phyloP scores from a whole-genome alignment of 2,888 invertebrate species.

The Caenorhabditis zanzibari region DNA sequence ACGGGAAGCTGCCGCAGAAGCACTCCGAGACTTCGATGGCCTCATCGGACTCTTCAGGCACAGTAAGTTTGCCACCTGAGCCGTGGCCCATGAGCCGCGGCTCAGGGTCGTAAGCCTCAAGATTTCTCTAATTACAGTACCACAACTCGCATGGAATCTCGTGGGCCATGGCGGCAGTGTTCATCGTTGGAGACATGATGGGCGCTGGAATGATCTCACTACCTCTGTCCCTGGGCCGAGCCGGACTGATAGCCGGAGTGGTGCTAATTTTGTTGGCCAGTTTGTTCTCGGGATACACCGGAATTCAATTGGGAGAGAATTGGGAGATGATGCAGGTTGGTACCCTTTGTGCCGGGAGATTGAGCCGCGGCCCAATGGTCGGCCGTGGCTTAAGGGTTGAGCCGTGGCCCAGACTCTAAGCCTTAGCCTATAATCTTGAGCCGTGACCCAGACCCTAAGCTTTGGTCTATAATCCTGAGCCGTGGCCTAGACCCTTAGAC shows the following conservation, averaged over 20 bases:
- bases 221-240: slow-evolving; percentile 68
- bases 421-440: too few species aligned
- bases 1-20: slow-evolving; percentile 33
- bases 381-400: too few species aligned
- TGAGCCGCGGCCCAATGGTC: neutral
- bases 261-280: slow-evolving; percentile 57
- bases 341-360: too few species aligned
- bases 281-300: slow-evolving; percentile 73
- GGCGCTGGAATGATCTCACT: slow-evolving; percentile 76
- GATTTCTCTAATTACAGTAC: slow-evolving; percentile 19
- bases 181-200: slow-evolving; percentile 75
- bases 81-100: too few species aligned
- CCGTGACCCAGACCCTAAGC: too few species aligned
- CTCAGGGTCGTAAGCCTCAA: too few species aligned
- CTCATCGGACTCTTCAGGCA: slow-evolving; percentile 30
- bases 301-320: slow-evolving; percentile 72
- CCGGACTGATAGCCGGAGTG: slow-evolving; percentile 63
- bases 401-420: too few species aligned
- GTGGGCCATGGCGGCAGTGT: slow-evolving; percentile 70
- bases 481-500: too few species aligned
- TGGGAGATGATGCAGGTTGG: slow-evolving; percentile 74
- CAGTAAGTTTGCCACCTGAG: slow-evolving; percentile 20
- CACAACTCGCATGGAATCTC: slow-evolving; percentile 67
- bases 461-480: too few species aligned
- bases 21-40: slow-evolving; percentile 38